A percentile compares a stretch with the other conserved stretches of the same genome.
phyloP scores from a whole-genome alignment of 2,888 invertebrate species.

The Agrochola circellaris region DNA sequence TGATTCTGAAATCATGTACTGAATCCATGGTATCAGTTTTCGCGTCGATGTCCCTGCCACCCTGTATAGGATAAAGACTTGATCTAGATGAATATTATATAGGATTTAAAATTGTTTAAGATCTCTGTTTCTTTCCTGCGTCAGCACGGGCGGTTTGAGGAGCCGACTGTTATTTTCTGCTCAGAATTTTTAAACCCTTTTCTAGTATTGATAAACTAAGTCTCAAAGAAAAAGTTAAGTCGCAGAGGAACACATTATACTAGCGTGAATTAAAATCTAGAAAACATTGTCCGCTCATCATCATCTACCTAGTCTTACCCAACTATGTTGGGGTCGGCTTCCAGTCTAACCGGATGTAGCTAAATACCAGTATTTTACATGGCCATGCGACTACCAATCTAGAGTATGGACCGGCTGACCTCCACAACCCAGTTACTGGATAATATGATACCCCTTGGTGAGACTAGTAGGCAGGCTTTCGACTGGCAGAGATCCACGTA shows the following conservation, averaged over 20 bases:
- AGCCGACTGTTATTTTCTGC: no score
- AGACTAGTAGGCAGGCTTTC: not conserved
- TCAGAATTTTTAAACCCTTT: not conserved
- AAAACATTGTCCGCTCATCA: not conserved
- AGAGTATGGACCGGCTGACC: not conserved
- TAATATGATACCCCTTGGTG: not conserved
- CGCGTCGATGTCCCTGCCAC: no score
- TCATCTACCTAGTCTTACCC: not conserved
- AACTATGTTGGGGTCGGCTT: not conserved
- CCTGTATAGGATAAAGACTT: no score
- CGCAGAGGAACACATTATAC: not conserved
- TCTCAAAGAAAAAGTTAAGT: no score
- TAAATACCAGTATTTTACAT: not conserved
- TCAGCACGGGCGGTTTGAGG: not conserved
- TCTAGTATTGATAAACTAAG: not conserved
- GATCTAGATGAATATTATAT: constrained; percentile 6
- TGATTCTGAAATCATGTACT: no score
- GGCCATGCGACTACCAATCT: not conserved
- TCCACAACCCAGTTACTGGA: not conserved
- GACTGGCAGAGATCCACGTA: not conserved
- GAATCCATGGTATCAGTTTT: no score
- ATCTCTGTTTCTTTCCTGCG: not conserved
- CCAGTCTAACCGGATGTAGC: not conserved
- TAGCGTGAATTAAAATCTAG: not conserved
- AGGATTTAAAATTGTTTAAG: not conserved